phyloP scores from a whole-genome alignment of 2,797 vertebrate genomes.

The Tachyglossus aculeatus region DNA sequence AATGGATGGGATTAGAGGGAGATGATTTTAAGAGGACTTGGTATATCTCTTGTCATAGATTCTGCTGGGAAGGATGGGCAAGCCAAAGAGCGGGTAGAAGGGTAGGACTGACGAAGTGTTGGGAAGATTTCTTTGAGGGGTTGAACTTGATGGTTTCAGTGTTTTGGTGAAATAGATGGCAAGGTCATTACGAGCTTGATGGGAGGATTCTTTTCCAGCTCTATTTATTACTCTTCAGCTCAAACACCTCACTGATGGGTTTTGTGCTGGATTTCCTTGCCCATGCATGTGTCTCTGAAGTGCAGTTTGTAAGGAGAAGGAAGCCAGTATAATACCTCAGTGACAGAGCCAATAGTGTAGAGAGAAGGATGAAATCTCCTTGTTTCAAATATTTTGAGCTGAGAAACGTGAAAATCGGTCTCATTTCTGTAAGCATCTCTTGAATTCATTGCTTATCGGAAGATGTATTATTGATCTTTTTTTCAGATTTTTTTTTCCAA shows the following conservation, averaged over 20 bases:
- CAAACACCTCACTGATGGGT: constrained; percentile 1
- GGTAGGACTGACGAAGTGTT: no score
- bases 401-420: not conserved
- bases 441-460: not conserved
- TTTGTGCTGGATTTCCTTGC: constrained; percentile 17
- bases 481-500: no score
- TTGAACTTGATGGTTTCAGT: no score
- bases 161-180: no score
- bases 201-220: constrained; percentile 19
- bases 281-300: constrained; percentile 18
- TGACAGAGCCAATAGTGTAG: constrained; percentile 6
- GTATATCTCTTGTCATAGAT: no score
- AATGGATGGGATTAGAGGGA: no score
- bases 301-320: constrained; percentile 13
- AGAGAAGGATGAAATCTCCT: constrained; percentile 9
- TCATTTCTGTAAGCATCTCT: not conserved
- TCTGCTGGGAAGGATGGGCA: no score
- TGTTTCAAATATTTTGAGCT: not conserved
- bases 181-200: no score
- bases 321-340: constrained; percentile 15
- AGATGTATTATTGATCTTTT: not conserved
- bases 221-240: constrained; percentile 21
- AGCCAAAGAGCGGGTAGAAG: no score
- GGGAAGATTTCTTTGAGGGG: no score
- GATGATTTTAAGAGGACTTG: no score